Percentiles rank a stretch among this genome's conserved stretches.
Evolutionary conservation across 2,888 invertebrate species (phyloP).

Genomic region (Agrypnus murinus): DNA sequence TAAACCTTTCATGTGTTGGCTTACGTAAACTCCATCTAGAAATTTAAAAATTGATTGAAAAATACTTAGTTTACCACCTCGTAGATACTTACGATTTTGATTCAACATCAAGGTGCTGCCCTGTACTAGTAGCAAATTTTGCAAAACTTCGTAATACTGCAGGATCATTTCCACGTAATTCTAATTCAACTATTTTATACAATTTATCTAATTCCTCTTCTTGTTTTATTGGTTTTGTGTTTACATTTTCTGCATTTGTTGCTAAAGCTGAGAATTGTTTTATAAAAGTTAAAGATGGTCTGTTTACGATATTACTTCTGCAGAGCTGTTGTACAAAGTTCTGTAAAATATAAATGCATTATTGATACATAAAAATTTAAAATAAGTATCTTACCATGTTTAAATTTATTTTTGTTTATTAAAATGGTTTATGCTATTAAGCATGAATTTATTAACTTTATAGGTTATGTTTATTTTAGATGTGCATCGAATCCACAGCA

Average conservation of each 20-base stretch:
- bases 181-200: slow-evolving; percentile 87
- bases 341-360: neutral
- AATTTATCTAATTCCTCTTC: slow-evolving; percentile 81
- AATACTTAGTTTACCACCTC: neutral
- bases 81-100: slow-evolving; percentile 80
- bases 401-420: too few relatives aligned
- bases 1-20: slow-evolving; percentile 83
- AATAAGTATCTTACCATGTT: neutral
- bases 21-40: slow-evolving; percentile 84
- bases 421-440: too few relatives aligned
- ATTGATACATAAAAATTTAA: neutral
- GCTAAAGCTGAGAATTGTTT: slow-evolving; percentile 4
- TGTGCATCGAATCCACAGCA: too few relatives aligned
- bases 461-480: too few relatives aligned
- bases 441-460: too few relatives aligned
- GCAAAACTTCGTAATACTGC: slow-evolving; percentile 92
- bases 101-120: slow-evolving; percentile 86
- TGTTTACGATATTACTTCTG: neutral
- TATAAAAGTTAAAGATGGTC: neutral
- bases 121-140: slow-evolving; percentile 87
- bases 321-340: neutral
- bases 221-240: neutral
- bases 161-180: slow-evolving; percentile 90
- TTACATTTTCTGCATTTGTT: neutral
- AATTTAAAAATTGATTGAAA: slow-evolving; percentile 60